These are phyloP conservation scores for Isoperla grammatica DNA, from an alignment of 2,888 invertebrate species.

Conservation along the genomic window DNA sequence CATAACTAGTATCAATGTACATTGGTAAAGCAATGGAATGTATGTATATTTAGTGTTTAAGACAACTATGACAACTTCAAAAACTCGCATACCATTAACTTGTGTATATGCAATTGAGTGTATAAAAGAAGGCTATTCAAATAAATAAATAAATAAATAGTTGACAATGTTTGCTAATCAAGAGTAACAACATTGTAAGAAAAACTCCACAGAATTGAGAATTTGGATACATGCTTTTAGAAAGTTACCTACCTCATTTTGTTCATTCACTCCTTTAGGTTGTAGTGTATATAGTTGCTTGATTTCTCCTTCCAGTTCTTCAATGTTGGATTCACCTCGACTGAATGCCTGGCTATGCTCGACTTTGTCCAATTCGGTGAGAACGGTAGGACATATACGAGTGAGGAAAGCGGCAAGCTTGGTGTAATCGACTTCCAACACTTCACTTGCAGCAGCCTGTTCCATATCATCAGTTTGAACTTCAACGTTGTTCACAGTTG, in stretches of 20 bases:
- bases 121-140: no score
- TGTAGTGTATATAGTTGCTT: slow-evolving; percentile 18
- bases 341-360: slow-evolving; percentile 22
- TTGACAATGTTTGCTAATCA: no score
- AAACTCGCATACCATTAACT: no score
- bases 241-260: neutral
- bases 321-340: slow-evolving; percentile 16
- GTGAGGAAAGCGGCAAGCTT: slow-evolving; percentile 25
- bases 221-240: no score
- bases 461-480: slow-evolving; percentile 22
- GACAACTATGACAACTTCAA: no score
- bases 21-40: no score
- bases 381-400: slow-evolving; percentile 24
- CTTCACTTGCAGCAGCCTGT: neutral
- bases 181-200: no score
- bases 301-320: slow-evolving; percentile 11
- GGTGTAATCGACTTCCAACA: slow-evolving; percentile 22
- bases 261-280: slow-evolving; percentile 9
- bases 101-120: no score
- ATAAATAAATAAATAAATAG: no score
- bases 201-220: no score
- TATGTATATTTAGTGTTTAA: no score
- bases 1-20: no score
- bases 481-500: neutral
- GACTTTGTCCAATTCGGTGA: slow-evolving; percentile 26